phyloP scores from a whole-genome alignment of 2,888 invertebrate genomes.

The Zootermopsis nevadensis region DNA sequence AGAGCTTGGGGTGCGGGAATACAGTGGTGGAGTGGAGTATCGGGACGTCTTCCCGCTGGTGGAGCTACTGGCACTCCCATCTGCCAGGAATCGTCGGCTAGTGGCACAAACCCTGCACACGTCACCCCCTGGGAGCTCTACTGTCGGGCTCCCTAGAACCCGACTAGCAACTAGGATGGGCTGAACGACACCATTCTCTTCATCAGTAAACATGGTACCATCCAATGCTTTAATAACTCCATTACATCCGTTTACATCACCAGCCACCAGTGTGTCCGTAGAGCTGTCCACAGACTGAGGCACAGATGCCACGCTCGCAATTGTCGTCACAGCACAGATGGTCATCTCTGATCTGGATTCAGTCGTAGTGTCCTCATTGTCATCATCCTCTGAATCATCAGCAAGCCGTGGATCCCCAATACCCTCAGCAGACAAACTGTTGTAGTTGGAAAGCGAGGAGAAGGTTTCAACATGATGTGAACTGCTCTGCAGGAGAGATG shows the following conservation, averaged over 20 bases:
- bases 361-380: constrained; percentile 55
- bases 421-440: constrained; percentile 9
- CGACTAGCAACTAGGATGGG: not conserved
- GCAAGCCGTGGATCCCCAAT: constrained; percentile 7
- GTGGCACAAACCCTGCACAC: constrained; percentile 60
- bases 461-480: not conserved
- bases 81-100: constrained; percentile 58
- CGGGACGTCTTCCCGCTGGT: constrained; percentile 50
- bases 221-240: constrained; percentile 9
- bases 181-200: constrained; percentile 37
- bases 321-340: constrained; percentile 28
- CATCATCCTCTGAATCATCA: constrained; percentile 57
- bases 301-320: constrained; percentile 55
- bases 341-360: constrained; percentile 55
- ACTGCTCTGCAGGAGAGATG: not conserved
- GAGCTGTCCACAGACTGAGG: constrained; percentile 67
- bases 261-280: constrained; percentile 66
- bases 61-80: constrained; percentile 51
- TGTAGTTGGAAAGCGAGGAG: not conserved
- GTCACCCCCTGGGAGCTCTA: constrained; percentile 51
- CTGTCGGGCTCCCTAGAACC: constrained; percentile 18
- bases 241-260: constrained; percentile 22
- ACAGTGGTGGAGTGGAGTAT: constrained; percentile 64
- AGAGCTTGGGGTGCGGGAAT: constrained; percentile 70
- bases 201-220: not conserved